Base-by-base conservation (phyloP, 2,888 invertebrate species). In the Rotaria socialis region DNA sequence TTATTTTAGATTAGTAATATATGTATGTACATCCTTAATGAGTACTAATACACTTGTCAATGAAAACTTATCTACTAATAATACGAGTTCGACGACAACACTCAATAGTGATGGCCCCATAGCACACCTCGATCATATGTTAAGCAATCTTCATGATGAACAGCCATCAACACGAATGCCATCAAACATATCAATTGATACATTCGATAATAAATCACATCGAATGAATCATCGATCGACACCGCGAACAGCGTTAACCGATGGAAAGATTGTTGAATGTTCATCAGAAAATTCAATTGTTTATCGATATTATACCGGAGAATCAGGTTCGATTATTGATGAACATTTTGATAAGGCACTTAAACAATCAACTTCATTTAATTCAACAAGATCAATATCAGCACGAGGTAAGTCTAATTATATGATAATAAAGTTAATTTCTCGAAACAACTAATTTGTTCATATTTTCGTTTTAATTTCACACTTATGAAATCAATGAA, bases 281-380 rank as follows among this genome's bases (percentile, higher is more conserved):
- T 43, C 80, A 80, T 80, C 80, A 47, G 80, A 80, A 80, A 43
- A 80, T 80, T 47, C 80, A 24, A 14, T 80, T n/a, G 47, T 80
- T 24, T 80, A 80, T n/a, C 80, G 80, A 47, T 80, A 80, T 80
- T 80, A 80, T 80, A 43, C 24, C 47, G 80, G 80, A 80, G 47
- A 80, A 47, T 80, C 80, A 47, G 35, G 47, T 80, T 47, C 43
- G 14, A n/a, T 80, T 14, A 47, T 80, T n/a, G 47, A 47, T 14
- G 80, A 80, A 10, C 80, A 80, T 80, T 80, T 80, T 47, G 80
- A 80, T 47, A 80, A 80, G 19, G 80, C 80, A 80, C 47, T 80
- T 11, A 80, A 80, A n/a, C 43, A 43, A 14, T 47, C 80, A 47
- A 14, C n/a, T 11, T 80, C 80, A 47, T 80, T 80, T 47, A 43